phyloP scores from a whole-genome alignment of 2,888 invertebrate species.

The Pristionchus entomophagus region DNA sequence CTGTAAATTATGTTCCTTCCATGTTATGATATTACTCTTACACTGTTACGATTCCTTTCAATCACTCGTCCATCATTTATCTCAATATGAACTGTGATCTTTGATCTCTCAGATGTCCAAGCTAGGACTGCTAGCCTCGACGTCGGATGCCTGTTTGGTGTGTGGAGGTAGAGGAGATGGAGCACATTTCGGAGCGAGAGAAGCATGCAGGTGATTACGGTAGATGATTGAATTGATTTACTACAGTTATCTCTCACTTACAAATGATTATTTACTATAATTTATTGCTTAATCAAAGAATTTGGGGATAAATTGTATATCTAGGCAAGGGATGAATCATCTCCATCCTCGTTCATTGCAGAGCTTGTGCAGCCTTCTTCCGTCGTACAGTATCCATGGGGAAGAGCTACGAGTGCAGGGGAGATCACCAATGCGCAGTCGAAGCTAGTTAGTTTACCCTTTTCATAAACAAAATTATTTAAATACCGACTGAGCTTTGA shows the following conservation, averaged over 20 bases:
- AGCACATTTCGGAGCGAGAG: constrained; percentile 42
- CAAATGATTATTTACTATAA: too few species aligned
- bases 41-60: too few species aligned
- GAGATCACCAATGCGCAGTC: background rate
- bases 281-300: too few species aligned
- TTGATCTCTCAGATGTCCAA: too few species aligned
- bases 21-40: too few species aligned
- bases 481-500: too few species aligned
- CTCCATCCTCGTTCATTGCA: background rate
- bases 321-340: too few species aligned
- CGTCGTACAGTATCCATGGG: constrained; percentile 44
- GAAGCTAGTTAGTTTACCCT: background rate
- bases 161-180: constrained; percentile 41
- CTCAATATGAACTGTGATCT: too few species aligned
- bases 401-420: constrained; percentile 23
- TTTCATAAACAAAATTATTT: too few species aligned
- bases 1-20: too few species aligned
- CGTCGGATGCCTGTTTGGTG: constrained; percentile 40
- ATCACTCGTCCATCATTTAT: too few species aligned
- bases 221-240: background rate
- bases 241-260: background rate
- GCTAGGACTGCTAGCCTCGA: background rate
- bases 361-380: constrained; percentile 42
- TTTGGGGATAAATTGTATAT: too few species aligned
- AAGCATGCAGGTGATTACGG: constrained; percentile 22